Evolutionary conservation across 2,888 invertebrate species (phyloP), one percentile per base, ranked within the genome.

Genomic region (Ennomos quercinarius): DNA sequence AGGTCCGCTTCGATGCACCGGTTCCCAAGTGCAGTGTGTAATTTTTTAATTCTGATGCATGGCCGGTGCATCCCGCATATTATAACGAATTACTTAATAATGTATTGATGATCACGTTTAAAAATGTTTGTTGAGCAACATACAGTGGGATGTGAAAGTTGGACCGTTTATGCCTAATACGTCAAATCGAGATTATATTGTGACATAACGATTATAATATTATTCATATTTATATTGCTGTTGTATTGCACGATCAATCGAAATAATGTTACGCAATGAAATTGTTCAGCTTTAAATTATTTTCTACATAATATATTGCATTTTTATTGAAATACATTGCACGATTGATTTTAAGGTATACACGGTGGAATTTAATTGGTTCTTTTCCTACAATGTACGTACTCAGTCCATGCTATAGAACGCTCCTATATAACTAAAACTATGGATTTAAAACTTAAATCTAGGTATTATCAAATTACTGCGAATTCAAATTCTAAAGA

Each of bases 11-110:
- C 83, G 76, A 77, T 66, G 82, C 64, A 75, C 81, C 64, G 72
- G 80, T 85, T 78, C 84, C 68, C 77, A 78, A 83, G 77, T 75
- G 76, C 72, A 76, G 74, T 76, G 81, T 76, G 77, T 84, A 78
- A 78, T 82, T 83, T 78, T 79, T 83, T 78, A 77, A 82, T 73
- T 77, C 71, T 76, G 73, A 78, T 78, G 81, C 81, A 76, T 72
- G 76, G 61, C 61, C 63, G 56, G 55, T 69, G 66, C 74, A 69
- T 62, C 70, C 42, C 61, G 63, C 51, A 43, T 60, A 45, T 27
- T 64, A 61, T 60, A 53, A 57, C 67, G 64, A 70, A 74, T 72
- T 62, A 68, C 67, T 73, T 74, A 78, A 73, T 72, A 70, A 71
- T 65, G 55, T 63, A 71, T 70, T 68, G 61, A 65, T 54, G 65